These are phyloP conservation scores for Nomada fucata DNA, from an alignment of 2,888 invertebrate genomes.

Conservation along the genomic window DNA sequence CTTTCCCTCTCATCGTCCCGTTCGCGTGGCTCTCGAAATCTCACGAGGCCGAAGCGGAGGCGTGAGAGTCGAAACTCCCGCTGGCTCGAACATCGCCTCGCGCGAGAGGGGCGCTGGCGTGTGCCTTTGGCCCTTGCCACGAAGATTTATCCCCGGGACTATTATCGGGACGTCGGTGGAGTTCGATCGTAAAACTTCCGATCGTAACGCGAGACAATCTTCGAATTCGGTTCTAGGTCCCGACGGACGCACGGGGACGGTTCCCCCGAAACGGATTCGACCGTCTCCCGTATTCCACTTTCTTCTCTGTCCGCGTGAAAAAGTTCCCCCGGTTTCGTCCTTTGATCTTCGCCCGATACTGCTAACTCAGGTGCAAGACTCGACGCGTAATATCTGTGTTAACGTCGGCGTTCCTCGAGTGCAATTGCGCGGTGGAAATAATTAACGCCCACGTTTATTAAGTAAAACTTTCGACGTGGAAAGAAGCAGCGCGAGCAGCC, in stretches of 20 bases:
- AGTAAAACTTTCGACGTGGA: slow-evolving; percentile 15
- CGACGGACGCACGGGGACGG: background rate
- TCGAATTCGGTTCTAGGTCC: slow-evolving; percentile 40
- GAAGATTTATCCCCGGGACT: slow-evolving; percentile 60
- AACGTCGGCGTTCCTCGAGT: background rate
- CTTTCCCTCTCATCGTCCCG: slow-evolving; percentile 2
- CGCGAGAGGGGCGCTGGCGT: slow-evolving; percentile 18
- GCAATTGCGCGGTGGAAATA: background rate
- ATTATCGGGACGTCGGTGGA: slow-evolving; percentile 56
- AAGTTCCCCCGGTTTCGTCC: background rate
- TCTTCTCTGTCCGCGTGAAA: slow-evolving; percentile 13
- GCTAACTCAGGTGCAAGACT: background rate
- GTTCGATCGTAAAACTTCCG: slow-evolving; percentile 58
- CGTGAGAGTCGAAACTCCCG: slow-evolving; percentile 63
- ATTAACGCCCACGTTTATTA: background rate
- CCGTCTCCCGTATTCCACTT: background rate
- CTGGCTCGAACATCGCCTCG: slow-evolving; percentile 1
- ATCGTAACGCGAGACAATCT: slow-evolving; percentile 38
- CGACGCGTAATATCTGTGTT: background rate
- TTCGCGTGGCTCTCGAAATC: slow-evolving; percentile 72
- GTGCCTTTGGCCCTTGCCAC: slow-evolving; percentile 41
- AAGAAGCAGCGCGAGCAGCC: slow-evolving; percentile 1
- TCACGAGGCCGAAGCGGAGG: slow-evolving; percentile 57
- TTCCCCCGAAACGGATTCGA: slow-evolving; percentile 31
- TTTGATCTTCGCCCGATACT: background rate